These are phyloP conservation scores for Acrocephalus scirpaceus DNA, from an alignment of 2,797 vertebrate species.

Conservation along the genomic window DNA sequence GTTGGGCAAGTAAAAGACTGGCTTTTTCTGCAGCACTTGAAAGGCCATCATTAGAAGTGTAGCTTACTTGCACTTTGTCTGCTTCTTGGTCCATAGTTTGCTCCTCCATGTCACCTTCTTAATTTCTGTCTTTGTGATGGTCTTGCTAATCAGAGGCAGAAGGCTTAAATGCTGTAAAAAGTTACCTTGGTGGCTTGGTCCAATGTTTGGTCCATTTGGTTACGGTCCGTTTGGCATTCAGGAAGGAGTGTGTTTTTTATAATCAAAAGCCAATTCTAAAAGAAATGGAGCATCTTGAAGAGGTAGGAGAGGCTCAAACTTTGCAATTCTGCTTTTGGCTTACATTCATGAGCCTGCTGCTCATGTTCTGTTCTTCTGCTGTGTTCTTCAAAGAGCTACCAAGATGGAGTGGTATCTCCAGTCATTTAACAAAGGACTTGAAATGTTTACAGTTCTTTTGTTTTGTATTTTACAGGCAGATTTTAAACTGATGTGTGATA, in stretches of 20 bases:
- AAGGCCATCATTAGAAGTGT: background rate
- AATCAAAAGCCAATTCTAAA: background rate
- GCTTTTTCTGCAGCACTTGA: background rate
- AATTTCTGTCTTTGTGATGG: background rate
- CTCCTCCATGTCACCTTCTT: background rate
- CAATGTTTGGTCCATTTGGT: background rate
- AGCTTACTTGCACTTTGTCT: background rate
- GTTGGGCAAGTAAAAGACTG: background rate
- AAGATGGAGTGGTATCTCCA: background rate
- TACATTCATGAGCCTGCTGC: background rate
- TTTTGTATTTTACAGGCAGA: conserved; percentile 85
- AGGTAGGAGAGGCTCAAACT: background rate
- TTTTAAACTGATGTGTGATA: conserved; percentile 99
- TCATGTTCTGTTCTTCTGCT: no score
- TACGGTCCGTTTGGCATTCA: background rate
- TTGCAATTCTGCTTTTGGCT: background rate
- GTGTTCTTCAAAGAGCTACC: background rate
- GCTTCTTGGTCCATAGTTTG: background rate
- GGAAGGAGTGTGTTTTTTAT: background rate
- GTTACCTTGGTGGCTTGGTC: background rate
- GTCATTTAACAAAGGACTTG: background rate
- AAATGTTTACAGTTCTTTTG: background rate
- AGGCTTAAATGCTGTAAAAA: background rate
- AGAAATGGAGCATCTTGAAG: background rate
- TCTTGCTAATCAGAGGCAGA: background rate